These are phyloP conservation scores for Tetrapedia diversipes DNA, from an alignment of 2,888 invertebrate species.

Conservation along the genomic window DNA sequence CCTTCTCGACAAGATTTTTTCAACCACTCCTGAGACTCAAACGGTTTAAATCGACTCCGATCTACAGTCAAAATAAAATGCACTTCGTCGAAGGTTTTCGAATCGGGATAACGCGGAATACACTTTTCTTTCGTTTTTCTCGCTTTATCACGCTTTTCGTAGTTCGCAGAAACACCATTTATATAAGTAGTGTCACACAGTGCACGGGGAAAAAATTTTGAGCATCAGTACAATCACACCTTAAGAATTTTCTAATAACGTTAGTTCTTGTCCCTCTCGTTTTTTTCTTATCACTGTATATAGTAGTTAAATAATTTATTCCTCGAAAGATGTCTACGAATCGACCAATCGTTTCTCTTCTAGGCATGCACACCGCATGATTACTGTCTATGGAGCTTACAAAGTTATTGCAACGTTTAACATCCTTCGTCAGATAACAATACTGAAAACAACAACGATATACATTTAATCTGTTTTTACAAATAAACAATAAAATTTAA, in stretches of 20 bases:
- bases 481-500: slow-evolving; percentile 68
- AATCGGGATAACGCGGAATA: slow-evolving; percentile 34
- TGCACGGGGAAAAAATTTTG: slow-evolving; percentile 63
- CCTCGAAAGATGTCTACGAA: slow-evolving; percentile 72
- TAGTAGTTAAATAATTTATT: slow-evolving; percentile 59
- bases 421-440: slow-evolving; percentile 47
- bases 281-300: slow-evolving; percentile 32
- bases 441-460: slow-evolving; percentile 64
- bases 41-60: too few relatives aligned
- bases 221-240: slow-evolving; percentile 62
- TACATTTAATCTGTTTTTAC: slow-evolving; percentile 51
- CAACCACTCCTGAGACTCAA: too few relatives aligned
- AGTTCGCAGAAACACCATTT: slow-evolving; percentile 55
- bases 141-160: slow-evolving; percentile 14
- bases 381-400: slow-evolving; percentile 68
- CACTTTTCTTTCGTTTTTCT: background rate
- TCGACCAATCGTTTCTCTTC: slow-evolving; percentile 51
- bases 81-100: slow-evolving; percentile 36
- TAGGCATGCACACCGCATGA: slow-evolving; percentile 55
- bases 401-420: slow-evolving; percentile 46
- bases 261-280: slow-evolving; percentile 44
- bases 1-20: too few relatives aligned
- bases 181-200: slow-evolving; percentile 62
- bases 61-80: slow-evolving; percentile 56
- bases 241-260: slow-evolving; percentile 52